A percentile compares a stretch with the other conserved stretches of the same genome.
Conservation (phyloP, 2,888 invertebrate species). For the Eupithecia dodoneata region DNA sequence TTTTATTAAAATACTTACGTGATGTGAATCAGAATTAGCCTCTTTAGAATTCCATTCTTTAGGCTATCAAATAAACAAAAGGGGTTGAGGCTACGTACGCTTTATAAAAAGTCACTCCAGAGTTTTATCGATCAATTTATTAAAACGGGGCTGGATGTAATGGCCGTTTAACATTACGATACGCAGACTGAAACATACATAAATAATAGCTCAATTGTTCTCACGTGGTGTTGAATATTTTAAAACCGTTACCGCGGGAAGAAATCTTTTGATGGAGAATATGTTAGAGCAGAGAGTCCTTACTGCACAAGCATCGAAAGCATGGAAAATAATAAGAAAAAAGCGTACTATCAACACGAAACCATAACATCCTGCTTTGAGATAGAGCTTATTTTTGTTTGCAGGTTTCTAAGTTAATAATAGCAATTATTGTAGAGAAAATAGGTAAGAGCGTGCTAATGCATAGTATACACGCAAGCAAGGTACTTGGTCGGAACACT, state of each 20-base stretch:
- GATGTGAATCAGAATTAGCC: constrained; percentile 5
- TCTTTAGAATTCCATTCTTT: background rate
- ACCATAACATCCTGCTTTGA: constrained; percentile 32
- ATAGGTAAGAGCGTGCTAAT: constrained; percentile 59
- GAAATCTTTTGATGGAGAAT: constrained; percentile 47
- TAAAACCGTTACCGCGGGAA: constrained; percentile 38
- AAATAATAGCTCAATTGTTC: constrained; percentile 39
- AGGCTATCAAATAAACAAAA: constrained; percentile 11
- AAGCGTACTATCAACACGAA: constrained; percentile 27
- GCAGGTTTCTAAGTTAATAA: constrained; percentile 51
- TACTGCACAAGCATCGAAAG: constrained; percentile 41
- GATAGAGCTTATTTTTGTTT: constrained; percentile 47
- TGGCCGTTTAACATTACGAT: constrained; percentile 36
- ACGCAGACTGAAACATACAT: constrained; percentile 30
- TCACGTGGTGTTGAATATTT: constrained; percentile 39
- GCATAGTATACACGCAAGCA: constrained; percentile 60
- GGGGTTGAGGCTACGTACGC: constrained; percentile 9
- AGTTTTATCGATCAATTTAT: constrained; percentile 36
- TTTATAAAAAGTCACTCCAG: constrained; percentile 31
- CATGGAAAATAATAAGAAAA: constrained; percentile 50
- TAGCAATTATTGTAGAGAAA: constrained; percentile 61
- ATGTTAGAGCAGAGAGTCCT: constrained; percentile 41
- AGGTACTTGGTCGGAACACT: constrained; percentile 45
- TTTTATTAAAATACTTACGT: constrained; percentile 11
- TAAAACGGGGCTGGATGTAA: constrained; percentile 34